Evolutionary conservation across 2,888 invertebrate genomes (phyloP), one percentile per base, ranked within the genome.

Genomic region (Anthophora plumipes): DNA sequence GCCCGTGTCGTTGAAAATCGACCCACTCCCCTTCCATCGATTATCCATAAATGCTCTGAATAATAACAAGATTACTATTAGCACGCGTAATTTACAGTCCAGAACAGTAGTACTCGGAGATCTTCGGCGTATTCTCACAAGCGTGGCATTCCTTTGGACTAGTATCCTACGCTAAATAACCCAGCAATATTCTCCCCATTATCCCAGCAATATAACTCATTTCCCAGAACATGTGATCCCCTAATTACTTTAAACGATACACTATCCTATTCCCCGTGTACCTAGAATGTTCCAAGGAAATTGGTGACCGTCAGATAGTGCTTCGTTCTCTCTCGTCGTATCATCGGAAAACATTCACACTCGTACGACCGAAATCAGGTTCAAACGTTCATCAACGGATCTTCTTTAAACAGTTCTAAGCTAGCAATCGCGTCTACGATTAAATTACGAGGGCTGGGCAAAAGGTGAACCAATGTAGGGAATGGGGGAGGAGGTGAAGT

Each of bases 401-500:
- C 41, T 69, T 59, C 68, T 59, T 70, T 61, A 70, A 61, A 61
- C 61, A 59, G n/a, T 39, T 39, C n/a, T 11, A 12, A 20, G 46
- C 46, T 57, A 20, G 68, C 76, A 70, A 72, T 72, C 76, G 64
- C 64, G 71, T 64, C 67, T 75, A 55, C 72, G 76, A 82, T 82
- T 76, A 72, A 80, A 80, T 80, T 80, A 80, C 64, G 54, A 64
- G 63, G 63, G 59, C 57, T 46, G 39, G 54, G 71, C 55, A 57
- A 67, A n/a, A 71, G 75, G 67, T 66, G 71, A 64, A 43, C 52
- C 39, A 41, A 5, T n/a, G n/a, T n/a, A n/a, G n/a, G n/a, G 31
- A 31, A 1, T 31, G 2, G 31, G 31, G 2, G 31, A 1, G 31
- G n/a, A 48, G 14, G 52, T 54, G 61, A 57, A 70, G 79, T 82